Percentiles rank a stretch among this genome's conserved stretches.
phyloP scores from a whole-genome alignment of 2,888 invertebrate species.

The Caenorhabditis drosophilae region DNA sequence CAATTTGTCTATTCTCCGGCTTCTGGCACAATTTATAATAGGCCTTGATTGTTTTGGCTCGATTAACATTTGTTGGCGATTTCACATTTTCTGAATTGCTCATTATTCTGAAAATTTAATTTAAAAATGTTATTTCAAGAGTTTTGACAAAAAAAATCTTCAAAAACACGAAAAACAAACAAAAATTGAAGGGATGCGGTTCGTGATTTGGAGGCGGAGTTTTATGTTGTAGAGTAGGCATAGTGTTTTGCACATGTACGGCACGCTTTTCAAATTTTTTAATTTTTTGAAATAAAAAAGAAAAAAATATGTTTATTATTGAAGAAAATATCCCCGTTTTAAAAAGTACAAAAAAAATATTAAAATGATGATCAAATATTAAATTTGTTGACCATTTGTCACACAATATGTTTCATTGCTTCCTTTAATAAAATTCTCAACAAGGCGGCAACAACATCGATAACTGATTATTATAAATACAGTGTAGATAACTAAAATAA shows the following conservation, averaged over 20 bases:
- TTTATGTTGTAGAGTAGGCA: too few relatives aligned
- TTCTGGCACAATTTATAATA: conserved; percentile 48
- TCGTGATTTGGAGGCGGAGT: too few relatives aligned
- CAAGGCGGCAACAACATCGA: conserved; percentile 34
- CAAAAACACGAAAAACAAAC: too few relatives aligned
- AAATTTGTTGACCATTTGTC: conserved; percentile 1
- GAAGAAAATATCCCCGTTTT: background rate
- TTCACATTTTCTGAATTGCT: too few relatives aligned
- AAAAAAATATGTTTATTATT: background rate
- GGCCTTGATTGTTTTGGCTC: conserved; percentile 32
- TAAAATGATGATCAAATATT: background rate
- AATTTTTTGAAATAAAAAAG: background rate
- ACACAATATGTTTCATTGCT: background rate
- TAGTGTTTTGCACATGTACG: too few relatives aligned
- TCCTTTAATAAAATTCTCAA: conserved; percentile 27
- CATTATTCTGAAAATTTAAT: too few relatives aligned
- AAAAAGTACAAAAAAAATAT: background rate
- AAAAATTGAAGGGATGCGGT: too few relatives aligned
- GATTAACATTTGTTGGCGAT: conserved; percentile 6
- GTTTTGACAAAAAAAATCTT: too few relatives aligned
- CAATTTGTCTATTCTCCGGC: conserved; percentile 29
- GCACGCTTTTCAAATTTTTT: too few relatives aligned
- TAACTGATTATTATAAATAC: conserved; percentile 30
- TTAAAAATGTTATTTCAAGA: too few relatives aligned
- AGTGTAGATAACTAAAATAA: conserved; percentile 36